Evolutionary conservation across 2,888 invertebrate genomes (phyloP), one percentile per base, ranked within the genome.

Genomic region (Leptopterna dolabrata): DNA sequence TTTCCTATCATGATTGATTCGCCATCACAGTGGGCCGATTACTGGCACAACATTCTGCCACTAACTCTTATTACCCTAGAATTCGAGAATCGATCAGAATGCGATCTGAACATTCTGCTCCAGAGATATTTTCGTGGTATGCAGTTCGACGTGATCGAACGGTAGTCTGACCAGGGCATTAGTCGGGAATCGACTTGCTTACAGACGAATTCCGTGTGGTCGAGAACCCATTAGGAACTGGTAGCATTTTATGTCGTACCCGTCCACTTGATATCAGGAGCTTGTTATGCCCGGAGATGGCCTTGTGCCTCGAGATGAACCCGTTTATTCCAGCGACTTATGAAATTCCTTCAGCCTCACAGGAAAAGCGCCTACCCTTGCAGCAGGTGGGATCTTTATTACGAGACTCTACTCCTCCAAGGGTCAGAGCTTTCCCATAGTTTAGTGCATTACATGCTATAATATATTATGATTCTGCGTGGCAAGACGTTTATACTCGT

Each of bases 241-340:
- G 76, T 76, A 24, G 36, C 76, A n/a, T 41, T 76, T 76, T 76
- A 76, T 71, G 71, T 27, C 29, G 71, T 71, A 9, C 16, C 71
- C 30, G 29, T 27, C 51, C 51, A 51, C 51, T 19, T 51, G 16
- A 51, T 51, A 51, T 51, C 51, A n/a, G n/a, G 51, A 51, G 16
- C 51, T 51, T 51, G 51, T 51, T 51, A 51, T 51, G 51, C n/a
- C 47, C 47, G 13, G n/a, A 13, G 14, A 1, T 47, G 6, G n/a
- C 70, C 70, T 24, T 29, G 70, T 70, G 24, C 71, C n/a, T 16
- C 51, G 27, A 14, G 19, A 30, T 71, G 27, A 71, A 19, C 29
- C 71, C 71, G 71, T 71, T 71, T 16, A 27, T 71, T 16, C 51
- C n/a, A 41, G 76, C 76, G 29, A 76, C 76, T 76, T 76, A 76